A percentile compares a stretch with the other conserved stretches of the same genome.
phyloP scores from a whole-genome alignment of 2,797 vertebrate genomes.

The Manis pentadactyla region DNA sequence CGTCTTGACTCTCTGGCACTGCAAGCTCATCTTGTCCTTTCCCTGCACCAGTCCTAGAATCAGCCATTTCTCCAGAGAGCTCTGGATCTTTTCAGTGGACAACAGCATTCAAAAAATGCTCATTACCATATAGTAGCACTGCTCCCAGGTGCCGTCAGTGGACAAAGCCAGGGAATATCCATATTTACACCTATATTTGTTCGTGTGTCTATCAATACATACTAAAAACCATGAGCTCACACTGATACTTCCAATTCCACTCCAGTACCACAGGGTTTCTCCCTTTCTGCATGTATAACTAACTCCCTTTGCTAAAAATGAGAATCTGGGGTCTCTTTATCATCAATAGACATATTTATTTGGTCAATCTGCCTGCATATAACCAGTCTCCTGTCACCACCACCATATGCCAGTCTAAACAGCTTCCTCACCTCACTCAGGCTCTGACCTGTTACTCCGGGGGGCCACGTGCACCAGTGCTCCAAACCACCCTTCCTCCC shows the following conservation, averaged over 20 bases:
- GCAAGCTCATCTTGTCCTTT: background rate
- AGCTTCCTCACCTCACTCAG: background rate
- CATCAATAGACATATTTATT: background rate
- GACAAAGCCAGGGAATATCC: background rate
- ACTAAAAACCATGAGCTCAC: conserved; percentile 7
- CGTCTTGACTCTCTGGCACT: conserved; percentile 7
- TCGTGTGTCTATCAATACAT: background rate
- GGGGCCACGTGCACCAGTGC: background rate
- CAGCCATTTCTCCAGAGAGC: background rate
- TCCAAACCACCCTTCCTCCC: background rate
- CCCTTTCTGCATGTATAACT: background rate
- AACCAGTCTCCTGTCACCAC: conserved; percentile 3
- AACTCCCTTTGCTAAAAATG: background rate
- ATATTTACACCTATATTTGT: background rate
- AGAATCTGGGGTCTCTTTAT: background rate
- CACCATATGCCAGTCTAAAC: background rate
- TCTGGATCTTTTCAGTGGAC: background rate
- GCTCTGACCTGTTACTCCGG: background rate
- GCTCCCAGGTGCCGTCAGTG: background rate
- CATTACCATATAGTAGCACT: background rate
- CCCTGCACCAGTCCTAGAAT: background rate
- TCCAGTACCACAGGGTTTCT: background rate
- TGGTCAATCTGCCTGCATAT: background rate
- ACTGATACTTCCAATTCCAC: conserved; percentile 13
- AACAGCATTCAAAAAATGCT: conserved; percentile 8